Evolutionary conservation across 1,140 invertebrate genomes (phyloP).

Genomic region (Dendroctonus ponderosae): DNA sequence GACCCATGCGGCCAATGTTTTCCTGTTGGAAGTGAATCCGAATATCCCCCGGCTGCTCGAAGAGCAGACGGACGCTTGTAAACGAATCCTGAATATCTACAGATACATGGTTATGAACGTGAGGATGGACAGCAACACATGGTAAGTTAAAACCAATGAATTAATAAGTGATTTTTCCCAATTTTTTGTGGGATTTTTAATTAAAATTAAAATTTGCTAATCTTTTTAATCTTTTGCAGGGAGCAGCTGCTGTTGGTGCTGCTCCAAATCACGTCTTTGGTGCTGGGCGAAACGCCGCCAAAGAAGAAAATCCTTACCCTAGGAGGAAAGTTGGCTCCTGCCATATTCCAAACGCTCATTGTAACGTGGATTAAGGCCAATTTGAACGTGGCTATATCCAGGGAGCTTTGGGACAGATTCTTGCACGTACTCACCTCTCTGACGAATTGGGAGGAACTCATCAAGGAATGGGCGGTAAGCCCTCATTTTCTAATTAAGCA

Average conservation of each 20-base stretch:
- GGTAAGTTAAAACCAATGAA: conserved; percentile 59
- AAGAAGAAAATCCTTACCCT: conserved; percentile 74
- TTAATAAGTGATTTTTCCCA: too few species aligned
- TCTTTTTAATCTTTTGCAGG: too few species aligned
- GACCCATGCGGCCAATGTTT: conserved; percentile 93
- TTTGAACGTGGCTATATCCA: conserved; percentile 81
- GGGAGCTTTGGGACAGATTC: conserved; percentile 93
- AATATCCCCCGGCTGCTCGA: conserved; percentile 64
- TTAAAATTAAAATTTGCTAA: too few species aligned
- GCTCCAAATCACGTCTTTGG: conserved; percentile 88
- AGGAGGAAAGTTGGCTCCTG: conserved; percentile 81
- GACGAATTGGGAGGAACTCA: conserved; percentile 92
- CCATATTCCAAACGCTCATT: conserved; percentile 93
- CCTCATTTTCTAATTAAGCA: conserved; percentile 5
- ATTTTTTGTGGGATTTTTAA: too few species aligned
- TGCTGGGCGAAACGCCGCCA: conserved; percentile 75
- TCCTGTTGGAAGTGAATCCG: conserved; percentile 70
- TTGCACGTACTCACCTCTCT: conserved; percentile 82
- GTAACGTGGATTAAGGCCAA: conserved; percentile 99
- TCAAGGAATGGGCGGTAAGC: conserved; percentile 93
- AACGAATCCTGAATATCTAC: conserved; percentile 94
- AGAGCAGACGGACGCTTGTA: conserved; percentile 95
- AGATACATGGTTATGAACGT: conserved; percentile 97
- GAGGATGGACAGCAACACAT: conserved; percentile 86
- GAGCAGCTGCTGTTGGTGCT: conserved; percentile 84